Percentiles rank a stretch among this genome's conserved stretches.
phyloP scores from a whole-genome alignment of 1,140 invertebrate species.

The Drosophila equinoxialis region DNA sequence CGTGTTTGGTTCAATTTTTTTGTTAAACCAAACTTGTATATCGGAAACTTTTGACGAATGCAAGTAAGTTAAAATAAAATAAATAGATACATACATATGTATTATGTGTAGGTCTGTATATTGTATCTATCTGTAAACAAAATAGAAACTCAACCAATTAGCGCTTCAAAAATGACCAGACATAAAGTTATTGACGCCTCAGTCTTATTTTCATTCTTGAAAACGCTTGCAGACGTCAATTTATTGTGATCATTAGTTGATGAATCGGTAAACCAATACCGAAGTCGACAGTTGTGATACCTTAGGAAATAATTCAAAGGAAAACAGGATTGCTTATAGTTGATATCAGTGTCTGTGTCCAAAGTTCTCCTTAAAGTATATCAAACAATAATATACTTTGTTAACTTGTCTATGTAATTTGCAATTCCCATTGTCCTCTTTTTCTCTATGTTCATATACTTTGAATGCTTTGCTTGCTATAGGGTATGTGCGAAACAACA shows the following conservation, averaged over 20 bases:
- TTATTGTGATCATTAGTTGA: slow-evolving; percentile 44
- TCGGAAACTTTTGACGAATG: not conserved
- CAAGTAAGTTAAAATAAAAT: not conserved
- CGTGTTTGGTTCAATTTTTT: not conserved
- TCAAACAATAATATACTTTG: too few relatives aligned
- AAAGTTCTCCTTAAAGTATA: too few relatives aligned
- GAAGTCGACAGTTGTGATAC: not conserved
- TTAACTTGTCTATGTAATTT: too few relatives aligned
- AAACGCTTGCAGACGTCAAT: slow-evolving; percentile 37
- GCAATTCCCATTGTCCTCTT: too few relatives aligned
- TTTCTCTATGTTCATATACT: too few relatives aligned
- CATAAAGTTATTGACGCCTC: slow-evolving; percentile 41
- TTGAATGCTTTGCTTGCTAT: not conserved
- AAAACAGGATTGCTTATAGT: too few relatives aligned
- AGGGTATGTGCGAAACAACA: not conserved
- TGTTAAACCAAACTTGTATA: not conserved
- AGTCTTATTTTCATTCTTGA: slow-evolving; percentile 16
- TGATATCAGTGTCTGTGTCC: too few relatives aligned
- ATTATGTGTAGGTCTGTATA: too few relatives aligned
- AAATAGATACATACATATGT: not conserved
- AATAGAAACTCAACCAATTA: slow-evolving; percentile 42
- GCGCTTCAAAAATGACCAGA: slow-evolving; percentile 21
- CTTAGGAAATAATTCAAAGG: not conserved
- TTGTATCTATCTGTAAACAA: not conserved
- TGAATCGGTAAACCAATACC: not conserved